Evolutionary conservation across 2,888 invertebrate species (phyloP).

Genomic region (Tethea ocularis): DNA sequence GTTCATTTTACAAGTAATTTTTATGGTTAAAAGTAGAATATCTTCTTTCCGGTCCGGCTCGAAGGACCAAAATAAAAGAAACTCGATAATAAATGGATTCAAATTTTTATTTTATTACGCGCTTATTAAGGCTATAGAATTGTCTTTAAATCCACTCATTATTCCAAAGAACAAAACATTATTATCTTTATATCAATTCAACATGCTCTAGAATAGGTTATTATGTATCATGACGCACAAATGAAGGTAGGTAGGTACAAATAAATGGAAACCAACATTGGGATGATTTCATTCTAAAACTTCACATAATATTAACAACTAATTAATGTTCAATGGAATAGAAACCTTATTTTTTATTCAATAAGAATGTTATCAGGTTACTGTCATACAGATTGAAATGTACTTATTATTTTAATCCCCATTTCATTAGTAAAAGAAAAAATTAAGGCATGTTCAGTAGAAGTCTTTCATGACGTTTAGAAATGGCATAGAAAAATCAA

Average conservation of each 20-base stretch:
- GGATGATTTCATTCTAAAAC: not conserved
- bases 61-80: too few species aligned
- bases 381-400: not conserved
- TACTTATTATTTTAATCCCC: not conserved
- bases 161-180: not conserved
- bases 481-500: too few species aligned
- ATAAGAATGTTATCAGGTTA: not conserved
- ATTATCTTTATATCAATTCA: not conserved
- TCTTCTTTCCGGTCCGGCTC: too few species aligned
- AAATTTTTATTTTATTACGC: too few species aligned
- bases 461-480: too few species aligned
- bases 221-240: not conserved
- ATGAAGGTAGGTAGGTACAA: not conserved
- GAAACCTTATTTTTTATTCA: not conserved
- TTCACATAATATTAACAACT: too few species aligned
- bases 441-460: not conserved
- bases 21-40: too few species aligned
- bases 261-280: not conserved
- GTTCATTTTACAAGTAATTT: too few species aligned
- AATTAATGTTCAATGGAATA: not conserved
- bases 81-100: too few species aligned
- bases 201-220: not conserved
- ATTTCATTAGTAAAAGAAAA: not conserved
- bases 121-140: too few species aligned
- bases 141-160: not conserved